These are phyloP conservation scores for Drosophila ambigua DNA, from an alignment of 1,140 invertebrate genomes.

Conservation along the genomic window DNA sequence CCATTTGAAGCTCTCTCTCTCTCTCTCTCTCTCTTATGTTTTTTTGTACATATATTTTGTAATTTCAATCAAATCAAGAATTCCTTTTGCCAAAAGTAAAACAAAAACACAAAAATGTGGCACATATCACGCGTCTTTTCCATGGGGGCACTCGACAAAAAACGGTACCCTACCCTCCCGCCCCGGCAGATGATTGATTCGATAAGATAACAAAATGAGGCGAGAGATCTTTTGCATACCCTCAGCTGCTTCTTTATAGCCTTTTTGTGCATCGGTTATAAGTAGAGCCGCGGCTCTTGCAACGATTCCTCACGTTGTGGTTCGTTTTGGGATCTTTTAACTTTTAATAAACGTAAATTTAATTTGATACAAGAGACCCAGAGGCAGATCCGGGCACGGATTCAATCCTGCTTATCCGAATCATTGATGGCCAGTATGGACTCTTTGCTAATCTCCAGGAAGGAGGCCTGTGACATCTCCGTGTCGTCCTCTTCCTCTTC, in stretches of 20 bases:
- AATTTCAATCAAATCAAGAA: constrained; percentile 21
- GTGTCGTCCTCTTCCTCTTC: constrained; percentile 96
- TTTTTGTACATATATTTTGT: constrained; percentile 47
- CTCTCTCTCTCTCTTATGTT: constrained; percentile 16
- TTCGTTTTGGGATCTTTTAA: too few relatives aligned
- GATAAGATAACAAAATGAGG: too few relatives aligned
- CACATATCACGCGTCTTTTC: neutral
- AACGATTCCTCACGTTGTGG: too few relatives aligned
- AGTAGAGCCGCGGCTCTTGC: too few relatives aligned
- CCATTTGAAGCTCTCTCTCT: constrained; percentile 10
- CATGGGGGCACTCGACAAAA: neutral
- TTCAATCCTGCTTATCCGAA: constrained; percentile 27
- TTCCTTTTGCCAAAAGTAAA: constrained; percentile 42
- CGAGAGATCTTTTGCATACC: too few relatives aligned
- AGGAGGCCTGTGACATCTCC: constrained; percentile 85
- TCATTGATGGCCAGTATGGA: constrained; percentile 53
- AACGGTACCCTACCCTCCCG: too few relatives aligned
- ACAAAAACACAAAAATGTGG: constrained; percentile 23
- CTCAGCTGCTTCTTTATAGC: too few relatives aligned
- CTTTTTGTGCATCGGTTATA: too few relatives aligned
- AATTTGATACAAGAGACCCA: too few relatives aligned
- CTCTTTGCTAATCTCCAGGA: constrained; percentile 82
- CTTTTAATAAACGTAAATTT: too few relatives aligned
- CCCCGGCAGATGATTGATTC: too few relatives aligned
- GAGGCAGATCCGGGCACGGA: too few relatives aligned